phyloP scores from a whole-genome alignment of 2,797 vertebrate genomes.

The Enteromius fasciolatus region DNA sequence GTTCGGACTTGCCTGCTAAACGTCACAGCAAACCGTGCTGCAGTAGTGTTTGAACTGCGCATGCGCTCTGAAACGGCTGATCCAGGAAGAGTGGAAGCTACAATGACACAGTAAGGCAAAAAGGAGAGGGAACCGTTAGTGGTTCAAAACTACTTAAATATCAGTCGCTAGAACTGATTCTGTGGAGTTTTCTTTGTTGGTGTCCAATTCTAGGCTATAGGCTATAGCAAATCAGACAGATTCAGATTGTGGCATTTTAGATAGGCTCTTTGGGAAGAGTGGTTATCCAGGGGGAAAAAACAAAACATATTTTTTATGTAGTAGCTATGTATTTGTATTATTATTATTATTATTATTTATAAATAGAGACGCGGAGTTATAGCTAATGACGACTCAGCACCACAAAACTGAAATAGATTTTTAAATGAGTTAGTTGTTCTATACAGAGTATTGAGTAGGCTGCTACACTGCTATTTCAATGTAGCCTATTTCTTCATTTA shows the following conservation, averaged over 20 bases:
- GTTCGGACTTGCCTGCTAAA: slow-evolving; percentile 71
- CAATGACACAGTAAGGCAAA: too few relatives aligned
- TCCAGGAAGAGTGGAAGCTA: slow-evolving; percentile 6
- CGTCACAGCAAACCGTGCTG: slow-evolving; percentile 58
- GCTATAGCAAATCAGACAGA: background rate
- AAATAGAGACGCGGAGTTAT: background rate
- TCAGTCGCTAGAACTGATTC: background rate
- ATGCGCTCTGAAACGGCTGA: slow-evolving; percentile 58
- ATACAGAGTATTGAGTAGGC: background rate
- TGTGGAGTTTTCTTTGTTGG: background rate
- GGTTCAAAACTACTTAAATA: background rate
- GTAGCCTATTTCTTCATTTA: background rate
- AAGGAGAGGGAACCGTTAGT: background rate
- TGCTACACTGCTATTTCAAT: background rate
- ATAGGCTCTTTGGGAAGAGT: background rate
- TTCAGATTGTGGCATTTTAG: background rate
- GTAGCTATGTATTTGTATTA: background rate
- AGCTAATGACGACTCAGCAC: background rate
- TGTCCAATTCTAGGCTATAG: background rate
- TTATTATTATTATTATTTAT: background rate
- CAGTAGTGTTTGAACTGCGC: slow-evolving; percentile 64
- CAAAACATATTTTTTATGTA: background rate
- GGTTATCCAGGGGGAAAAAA: background rate
- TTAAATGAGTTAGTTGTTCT: background rate
- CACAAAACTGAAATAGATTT: background rate